A percentile compares a stretch with the other conserved stretches of the same genome.
These are phyloP conservation scores for Chloropsis cyanopogon DNA, from an alignment of 2,113 vertebrate genomes.

Conservation along the genomic window DNA sequence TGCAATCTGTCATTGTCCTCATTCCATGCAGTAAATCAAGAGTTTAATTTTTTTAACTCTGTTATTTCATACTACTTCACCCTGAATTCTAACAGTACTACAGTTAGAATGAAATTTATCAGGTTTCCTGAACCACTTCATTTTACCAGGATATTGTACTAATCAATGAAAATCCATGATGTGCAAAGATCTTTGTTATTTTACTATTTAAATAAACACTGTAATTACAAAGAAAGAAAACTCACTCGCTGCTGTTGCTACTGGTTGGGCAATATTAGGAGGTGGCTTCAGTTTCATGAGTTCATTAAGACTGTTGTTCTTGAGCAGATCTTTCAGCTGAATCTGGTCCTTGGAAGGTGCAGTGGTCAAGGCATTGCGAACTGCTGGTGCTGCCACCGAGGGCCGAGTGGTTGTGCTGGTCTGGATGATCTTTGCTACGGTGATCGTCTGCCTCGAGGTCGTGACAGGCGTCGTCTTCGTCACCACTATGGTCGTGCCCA, in stretches of 20 bases:
- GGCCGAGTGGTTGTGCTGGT: conserved; percentile 80
- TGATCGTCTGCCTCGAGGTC: conserved; percentile 90
- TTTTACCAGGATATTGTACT: neutral
- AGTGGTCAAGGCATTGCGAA: conserved; percentile 77
- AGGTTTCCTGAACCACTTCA: neutral
- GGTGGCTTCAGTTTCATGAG: conserved; percentile 98
- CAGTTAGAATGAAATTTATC: neutral
- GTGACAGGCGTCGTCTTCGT: conserved; percentile 88
- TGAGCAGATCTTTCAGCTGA: conserved; percentile 90
- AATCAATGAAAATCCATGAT: accelerated
- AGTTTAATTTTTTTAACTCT: neutral
- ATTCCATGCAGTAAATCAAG: neutral
- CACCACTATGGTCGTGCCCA: conserved; percentile 86
- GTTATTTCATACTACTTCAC: neutral
- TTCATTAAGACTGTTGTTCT: conserved; percentile 93
- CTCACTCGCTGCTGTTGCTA: conserved; percentile 87
- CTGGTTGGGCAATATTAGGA: conserved; percentile 92
- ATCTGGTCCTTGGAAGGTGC: conserved; percentile 88
- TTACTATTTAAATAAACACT: neutral
- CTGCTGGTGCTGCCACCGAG: conserved; percentile 71
- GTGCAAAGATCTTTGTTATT: neutral
- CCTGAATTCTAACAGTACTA: neutral
- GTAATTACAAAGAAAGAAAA: neutral
- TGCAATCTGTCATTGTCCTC: neutral
- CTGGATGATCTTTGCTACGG: conserved; percentile 94